phyloP scores from a whole-genome alignment of 2,888 invertebrate genomes.

The Rhaphigaster nebulosa region DNA sequence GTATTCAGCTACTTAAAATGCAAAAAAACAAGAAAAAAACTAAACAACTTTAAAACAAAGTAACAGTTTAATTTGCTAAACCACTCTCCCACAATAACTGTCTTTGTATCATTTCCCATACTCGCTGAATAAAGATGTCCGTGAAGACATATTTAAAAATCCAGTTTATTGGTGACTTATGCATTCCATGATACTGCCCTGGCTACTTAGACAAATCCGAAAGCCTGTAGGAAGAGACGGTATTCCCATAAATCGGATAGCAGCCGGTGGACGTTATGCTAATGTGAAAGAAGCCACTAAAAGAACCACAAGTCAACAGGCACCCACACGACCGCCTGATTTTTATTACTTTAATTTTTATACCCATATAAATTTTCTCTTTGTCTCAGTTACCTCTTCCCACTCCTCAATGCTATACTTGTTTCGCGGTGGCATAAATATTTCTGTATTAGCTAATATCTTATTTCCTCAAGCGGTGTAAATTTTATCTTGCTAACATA shows the following conservation, averaged over 20 bases:
- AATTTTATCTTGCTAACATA: constrained; percentile 14
- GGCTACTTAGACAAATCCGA: constrained; percentile 7
- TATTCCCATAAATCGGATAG: not conserved
- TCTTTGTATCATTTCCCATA: not conserved
- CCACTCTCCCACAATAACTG: not conserved
- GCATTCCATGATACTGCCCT: not conserved
- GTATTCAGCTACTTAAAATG: not conserved
- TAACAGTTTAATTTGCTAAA: not conserved
- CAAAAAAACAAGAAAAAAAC: not conserved
- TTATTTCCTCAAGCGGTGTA: not conserved
- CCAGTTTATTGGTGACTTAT: constrained; percentile 43
- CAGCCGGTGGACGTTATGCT: not conserved
- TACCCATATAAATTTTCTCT: constrained; percentile 29
- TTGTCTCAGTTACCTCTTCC: constrained; percentile 48
- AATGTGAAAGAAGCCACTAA: constrained; percentile 15
- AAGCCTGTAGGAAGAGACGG: not conserved
- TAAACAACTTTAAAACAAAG: not conserved
- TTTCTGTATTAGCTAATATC: constrained; percentile 8
- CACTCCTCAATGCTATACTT: constrained; percentile 5
- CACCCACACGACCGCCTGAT: not conserved
- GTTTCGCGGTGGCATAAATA: constrained; percentile 33
- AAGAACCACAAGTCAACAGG: constrained; percentile 18
- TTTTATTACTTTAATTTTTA: constrained; percentile 50
- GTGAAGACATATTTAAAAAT: constrained; percentile 11
- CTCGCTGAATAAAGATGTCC: not conserved